Evolutionary conservation across 2,888 invertebrate species (phyloP).

Genomic region (Synanthedon andrenaeformis): DNA sequence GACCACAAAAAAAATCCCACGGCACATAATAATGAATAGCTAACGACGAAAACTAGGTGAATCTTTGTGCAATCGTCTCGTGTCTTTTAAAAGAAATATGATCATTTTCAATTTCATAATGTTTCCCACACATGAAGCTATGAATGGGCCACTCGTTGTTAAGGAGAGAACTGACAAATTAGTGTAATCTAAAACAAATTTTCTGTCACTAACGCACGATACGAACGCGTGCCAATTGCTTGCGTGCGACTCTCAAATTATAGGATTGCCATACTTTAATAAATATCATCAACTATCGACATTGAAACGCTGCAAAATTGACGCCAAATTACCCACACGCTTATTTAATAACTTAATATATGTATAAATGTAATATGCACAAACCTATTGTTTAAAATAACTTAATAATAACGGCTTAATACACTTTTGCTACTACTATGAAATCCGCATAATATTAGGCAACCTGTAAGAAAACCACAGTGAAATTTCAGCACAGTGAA

Average conservation of each 20-base stretch:
- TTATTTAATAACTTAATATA: slow-evolving; percentile 5
- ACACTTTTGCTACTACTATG: no score
- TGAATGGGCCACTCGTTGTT: slow-evolving; percentile 45
- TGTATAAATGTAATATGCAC: slow-evolving; percentile 6
- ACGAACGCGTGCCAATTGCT: slow-evolving; percentile 35
- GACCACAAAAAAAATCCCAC: slow-evolving; percentile 59
- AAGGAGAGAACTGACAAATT: slow-evolving; percentile 46
- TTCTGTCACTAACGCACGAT: slow-evolving; percentile 34
- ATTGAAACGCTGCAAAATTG: slow-evolving; percentile 1
- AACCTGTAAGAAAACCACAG: no score
- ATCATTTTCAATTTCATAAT: slow-evolving; percentile 70
- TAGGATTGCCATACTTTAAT: slow-evolving; percentile 30
- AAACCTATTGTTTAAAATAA: slow-evolving; percentile 8
- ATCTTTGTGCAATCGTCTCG: slow-evolving; percentile 66
- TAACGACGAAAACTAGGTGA: slow-evolving; percentile 70
- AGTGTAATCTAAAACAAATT: slow-evolving; percentile 66
- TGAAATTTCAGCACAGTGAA: no score
- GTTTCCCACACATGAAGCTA: slow-evolving; percentile 56
- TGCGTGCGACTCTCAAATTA: slow-evolving; percentile 40
- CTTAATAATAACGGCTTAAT: neutral
- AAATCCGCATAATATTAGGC: no score
- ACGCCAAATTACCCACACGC: slow-evolving; percentile 8
- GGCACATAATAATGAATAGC: slow-evolving; percentile 67
- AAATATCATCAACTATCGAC: slow-evolving; percentile 23
- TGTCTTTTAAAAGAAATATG: slow-evolving; percentile 70